phyloP scores from a whole-genome alignment of 1,140 invertebrate genomes.

The Procambarus clarkii region DNA sequence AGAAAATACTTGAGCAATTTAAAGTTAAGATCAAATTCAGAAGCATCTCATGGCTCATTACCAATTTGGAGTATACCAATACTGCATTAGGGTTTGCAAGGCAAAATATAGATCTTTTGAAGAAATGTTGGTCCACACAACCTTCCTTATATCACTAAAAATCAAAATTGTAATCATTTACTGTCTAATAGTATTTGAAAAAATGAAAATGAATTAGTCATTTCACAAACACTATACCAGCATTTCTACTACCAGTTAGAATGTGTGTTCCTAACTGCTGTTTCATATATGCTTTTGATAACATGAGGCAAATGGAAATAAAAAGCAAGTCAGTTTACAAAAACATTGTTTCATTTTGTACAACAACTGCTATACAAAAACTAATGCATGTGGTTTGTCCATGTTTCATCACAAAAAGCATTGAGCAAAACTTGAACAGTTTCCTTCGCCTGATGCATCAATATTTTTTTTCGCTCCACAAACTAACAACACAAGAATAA shows the following conservation, averaged over 20 bases:
- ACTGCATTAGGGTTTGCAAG: not conserved
- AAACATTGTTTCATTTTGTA: conserved; percentile 70
- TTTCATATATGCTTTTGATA: not conserved
- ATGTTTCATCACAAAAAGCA: conserved; percentile 68
- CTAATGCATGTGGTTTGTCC: conserved; percentile 68
- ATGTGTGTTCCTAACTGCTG: not conserved
- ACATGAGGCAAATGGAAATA: conserved; percentile 30
- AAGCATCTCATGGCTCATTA: not conserved
- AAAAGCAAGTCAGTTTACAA: conserved; percentile 60
- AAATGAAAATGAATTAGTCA: not conserved
- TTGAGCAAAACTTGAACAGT: conserved; percentile 69
- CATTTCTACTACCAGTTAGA: not conserved
- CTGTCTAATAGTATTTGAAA: not conserved
- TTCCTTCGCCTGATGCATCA: conserved; percentile 61
- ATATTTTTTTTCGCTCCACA: conserved; percentile 49
- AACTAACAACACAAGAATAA: conserved; percentile 66
- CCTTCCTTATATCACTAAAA: not conserved
- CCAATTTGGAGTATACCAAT: not conserved
- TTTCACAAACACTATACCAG: not conserved
- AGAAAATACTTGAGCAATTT: not conserved
- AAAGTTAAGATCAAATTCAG: not conserved
- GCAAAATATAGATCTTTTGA: not conserved
- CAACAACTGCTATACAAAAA: conserved; percentile 70
- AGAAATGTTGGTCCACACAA: not conserved
- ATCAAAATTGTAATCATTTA: too few species aligned